phyloP scores from a whole-genome alignment of 2,797 vertebrate genomes.

The Sebastes oblongus region DNA sequence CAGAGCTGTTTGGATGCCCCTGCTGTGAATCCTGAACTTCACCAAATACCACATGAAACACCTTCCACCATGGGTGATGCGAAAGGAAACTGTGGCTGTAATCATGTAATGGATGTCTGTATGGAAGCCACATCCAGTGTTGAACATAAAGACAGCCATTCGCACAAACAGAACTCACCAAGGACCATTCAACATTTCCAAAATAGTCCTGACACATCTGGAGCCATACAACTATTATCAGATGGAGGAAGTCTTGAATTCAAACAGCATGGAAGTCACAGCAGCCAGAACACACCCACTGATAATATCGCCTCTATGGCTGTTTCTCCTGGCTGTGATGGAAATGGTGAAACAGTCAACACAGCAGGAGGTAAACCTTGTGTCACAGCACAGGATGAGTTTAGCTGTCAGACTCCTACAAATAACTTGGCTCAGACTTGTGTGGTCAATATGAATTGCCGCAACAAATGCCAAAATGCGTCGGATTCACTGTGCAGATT shows the following conservation, averaged over 20 bases:
- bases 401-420: conserved; percentile 3
- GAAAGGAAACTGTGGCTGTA: background rate
- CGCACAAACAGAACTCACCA: background rate
- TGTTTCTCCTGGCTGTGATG: background rate
- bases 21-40: background rate
- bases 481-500: conserved; percentile 1
- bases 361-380: background rate
- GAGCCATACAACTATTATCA: background rate
- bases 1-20: background rate
- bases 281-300: background rate
- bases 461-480: conserved; percentile 1
- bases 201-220: background rate
- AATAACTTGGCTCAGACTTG: conserved; percentile 25
- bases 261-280: background rate
- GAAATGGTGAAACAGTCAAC: background rate
- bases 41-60: conserved; percentile 1
- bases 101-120: background rate
- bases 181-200: conserved; percentile 2
- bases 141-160: background rate
- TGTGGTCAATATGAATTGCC: conserved; percentile 43
- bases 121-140: background rate
- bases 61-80: background rate
- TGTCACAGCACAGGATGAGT: background rate
- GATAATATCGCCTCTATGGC: background rate
- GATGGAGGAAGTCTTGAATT: conserved; percentile 1